Evolutionary conservation across 2,797 vertebrate species (phyloP), one percentile per base, ranked within the genome.

Genomic region (Erpetoichthys calabaricus): DNA sequence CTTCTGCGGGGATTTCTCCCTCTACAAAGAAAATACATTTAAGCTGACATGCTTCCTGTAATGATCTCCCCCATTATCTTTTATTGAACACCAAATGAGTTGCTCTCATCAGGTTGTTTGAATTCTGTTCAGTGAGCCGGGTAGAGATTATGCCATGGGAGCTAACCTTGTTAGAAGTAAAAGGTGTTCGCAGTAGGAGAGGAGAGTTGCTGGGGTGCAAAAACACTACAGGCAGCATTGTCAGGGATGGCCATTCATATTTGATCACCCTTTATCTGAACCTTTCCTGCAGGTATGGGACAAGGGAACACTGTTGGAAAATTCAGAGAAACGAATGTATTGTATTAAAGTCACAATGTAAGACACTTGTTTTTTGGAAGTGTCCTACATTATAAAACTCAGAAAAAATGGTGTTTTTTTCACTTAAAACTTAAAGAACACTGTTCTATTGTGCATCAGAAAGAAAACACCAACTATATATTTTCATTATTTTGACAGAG

Each of bases 21-120:
- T 67, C 62, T 69, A 74, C 77, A 82, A 74, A 78, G 76, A 75
- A 89, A 85, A 80, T 74, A 80, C 75, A 87, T 89, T 85, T 81
- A 82, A 80, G 82, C 81, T 81, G 82, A 88, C 80, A 77, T 68
- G 68, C 81, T 76, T 76, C 74, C 74, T 80, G 76, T 80, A 84
- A 87, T 83, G 80, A 87, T 77, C 77, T 79, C 75, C 70, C 54
- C 55, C 75, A 79, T 76, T 80, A 74, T 82, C 74, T 80, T 76
- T 85, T 79, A 83, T 77, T 81, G 69, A 85, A 80, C 71, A 75
- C 71, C 72, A 68, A 83, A 74, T 63, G 71, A 76, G 66, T 62
- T 66, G 73, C 68, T 72, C 72, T 65, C 65, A 45, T 68, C 68
- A 68, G 71, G 69, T 66, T 62, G 25, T 69, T 63, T 49, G 62